Conservation (phyloP, 2,113 vertebrate genomes). For the Osmerus eperlanus region DNA sequence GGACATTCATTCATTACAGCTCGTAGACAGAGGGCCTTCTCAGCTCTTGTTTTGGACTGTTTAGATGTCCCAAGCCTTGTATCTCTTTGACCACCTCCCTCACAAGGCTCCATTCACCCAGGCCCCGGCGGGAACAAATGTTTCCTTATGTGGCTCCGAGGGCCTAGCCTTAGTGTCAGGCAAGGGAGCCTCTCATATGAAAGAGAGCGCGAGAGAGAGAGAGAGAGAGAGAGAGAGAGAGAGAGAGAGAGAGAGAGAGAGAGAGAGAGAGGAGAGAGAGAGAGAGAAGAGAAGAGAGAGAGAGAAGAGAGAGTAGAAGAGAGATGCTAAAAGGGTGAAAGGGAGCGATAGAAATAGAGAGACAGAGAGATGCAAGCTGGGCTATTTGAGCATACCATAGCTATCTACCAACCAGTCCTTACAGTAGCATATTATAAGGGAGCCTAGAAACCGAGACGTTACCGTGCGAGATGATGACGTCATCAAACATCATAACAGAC, state of each 20-base stretch:
- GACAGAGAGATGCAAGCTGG: conserved; percentile 27
- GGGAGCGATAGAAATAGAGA: conserved; percentile 5
- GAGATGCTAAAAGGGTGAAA: conserved; percentile 3
- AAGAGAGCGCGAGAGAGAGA: conserved; percentile 6
- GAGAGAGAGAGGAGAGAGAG: no score
- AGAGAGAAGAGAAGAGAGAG: not conserved
- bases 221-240: not conserved
- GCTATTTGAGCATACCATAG: conserved; percentile 68
- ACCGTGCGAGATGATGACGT: not conserved
- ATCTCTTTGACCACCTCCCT: conserved; percentile 76
- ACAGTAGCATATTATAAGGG: conserved; percentile 44
- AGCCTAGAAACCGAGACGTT: conserved; percentile 6
- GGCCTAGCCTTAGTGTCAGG: conserved; percentile 60
- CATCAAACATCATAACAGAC: no score
- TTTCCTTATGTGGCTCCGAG: conserved; percentile 84
- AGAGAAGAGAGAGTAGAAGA: not conserved
- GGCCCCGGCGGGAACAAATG: conserved; percentile 80
- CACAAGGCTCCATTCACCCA: conserved; percentile 91
- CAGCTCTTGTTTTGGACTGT: conserved; percentile 71
- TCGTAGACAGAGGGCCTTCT: conserved; percentile 67
- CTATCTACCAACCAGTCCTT: conserved; percentile 73
- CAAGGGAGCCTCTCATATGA: conserved; percentile 11
- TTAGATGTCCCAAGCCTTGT: conserved; percentile 77
- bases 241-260: not conserved
- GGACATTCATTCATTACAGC: conserved; percentile 51